A percentile compares a stretch with the other conserved stretches of the same genome.
phyloP scores from a whole-genome alignment of 2,113 vertebrate species.

The Orthonyx spaldingii region DNA sequence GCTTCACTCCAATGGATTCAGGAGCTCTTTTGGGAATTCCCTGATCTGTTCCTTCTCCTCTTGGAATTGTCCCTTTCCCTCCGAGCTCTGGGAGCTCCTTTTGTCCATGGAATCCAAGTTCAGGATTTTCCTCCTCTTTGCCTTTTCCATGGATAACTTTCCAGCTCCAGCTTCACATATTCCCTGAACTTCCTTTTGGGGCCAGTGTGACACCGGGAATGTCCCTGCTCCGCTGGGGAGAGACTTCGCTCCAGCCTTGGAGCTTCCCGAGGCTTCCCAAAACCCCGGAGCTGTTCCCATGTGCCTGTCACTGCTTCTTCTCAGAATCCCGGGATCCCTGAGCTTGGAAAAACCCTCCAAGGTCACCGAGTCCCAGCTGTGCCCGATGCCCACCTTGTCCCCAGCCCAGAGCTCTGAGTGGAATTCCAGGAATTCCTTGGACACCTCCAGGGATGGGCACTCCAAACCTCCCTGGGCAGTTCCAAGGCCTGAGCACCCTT shows the following conservation, averaged over 20 bases:
- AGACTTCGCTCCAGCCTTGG: background rate
- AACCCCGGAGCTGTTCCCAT: background rate
- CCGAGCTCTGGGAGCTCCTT: rapidly evolving
- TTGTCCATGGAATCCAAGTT: rapidly evolving
- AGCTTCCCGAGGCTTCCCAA: background rate
- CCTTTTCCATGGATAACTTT: background rate
- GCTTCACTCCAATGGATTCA: background rate
- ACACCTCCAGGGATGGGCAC: background rate
- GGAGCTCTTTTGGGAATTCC: background rate
- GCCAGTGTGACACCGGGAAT: background rate
- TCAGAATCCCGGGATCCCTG: background rate
- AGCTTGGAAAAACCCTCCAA: background rate
- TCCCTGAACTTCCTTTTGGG: background rate
- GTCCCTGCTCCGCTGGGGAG: background rate
- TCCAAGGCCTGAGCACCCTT: background rate
- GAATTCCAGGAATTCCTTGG: background rate
- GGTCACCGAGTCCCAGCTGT: background rate
- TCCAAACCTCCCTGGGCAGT: background rate
- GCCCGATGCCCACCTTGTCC: background rate
- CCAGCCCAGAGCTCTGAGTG: background rate
- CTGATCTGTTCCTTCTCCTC: background rate
- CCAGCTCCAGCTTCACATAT: background rate
- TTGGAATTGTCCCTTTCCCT: rapidly evolving
- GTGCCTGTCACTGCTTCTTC: background rate
- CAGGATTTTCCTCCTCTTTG: background rate